Percentiles rank a stretch among this genome's conserved stretches.
Evolutionary conservation across 1,140 invertebrate genomes (phyloP).

Genomic region (Hyposmocoma kahamanoa): DNA sequence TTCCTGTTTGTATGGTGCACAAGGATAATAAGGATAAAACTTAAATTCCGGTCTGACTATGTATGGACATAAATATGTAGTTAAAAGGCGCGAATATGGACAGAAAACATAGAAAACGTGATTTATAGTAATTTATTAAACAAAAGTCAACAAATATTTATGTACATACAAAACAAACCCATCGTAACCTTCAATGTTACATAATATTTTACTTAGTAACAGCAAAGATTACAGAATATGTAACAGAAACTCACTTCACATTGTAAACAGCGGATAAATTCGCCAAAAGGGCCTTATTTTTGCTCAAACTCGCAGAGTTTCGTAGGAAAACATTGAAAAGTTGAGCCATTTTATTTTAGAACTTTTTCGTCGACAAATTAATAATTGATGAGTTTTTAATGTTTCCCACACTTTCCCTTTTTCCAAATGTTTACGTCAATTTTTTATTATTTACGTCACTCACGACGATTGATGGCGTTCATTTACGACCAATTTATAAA

Average conservation of each 20-base stretch:
- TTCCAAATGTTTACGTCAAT: too few species aligned
- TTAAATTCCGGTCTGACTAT: neutral
- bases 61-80: neutral
- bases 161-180: too few species aligned
- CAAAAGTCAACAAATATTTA: too few species aligned
- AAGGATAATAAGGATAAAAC: too few species aligned
- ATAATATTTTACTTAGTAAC: constrained; percentile 43
- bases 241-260: constrained; percentile 54
- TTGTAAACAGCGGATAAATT: constrained; percentile 60
- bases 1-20: too few species aligned
- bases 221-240: constrained; percentile 5
- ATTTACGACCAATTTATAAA: too few species aligned
- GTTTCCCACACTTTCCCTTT: too few species aligned
- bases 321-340: constrained; percentile 65
- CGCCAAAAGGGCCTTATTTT: constrained; percentile 38
- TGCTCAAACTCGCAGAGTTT: constrained; percentile 53
- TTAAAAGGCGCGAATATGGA: neutral
- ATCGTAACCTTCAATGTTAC: constrained; percentile 52
- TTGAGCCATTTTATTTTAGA: constrained; percentile 68
- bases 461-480: too few species aligned
- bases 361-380: too few species aligned
- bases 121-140: constrained; percentile 9
- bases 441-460: too few species aligned
- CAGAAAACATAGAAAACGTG: constrained; percentile 11
- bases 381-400: too few species aligned